phyloP scores from a whole-genome alignment of 2,888 invertebrate species.

The Melanchra persicariae region DNA sequence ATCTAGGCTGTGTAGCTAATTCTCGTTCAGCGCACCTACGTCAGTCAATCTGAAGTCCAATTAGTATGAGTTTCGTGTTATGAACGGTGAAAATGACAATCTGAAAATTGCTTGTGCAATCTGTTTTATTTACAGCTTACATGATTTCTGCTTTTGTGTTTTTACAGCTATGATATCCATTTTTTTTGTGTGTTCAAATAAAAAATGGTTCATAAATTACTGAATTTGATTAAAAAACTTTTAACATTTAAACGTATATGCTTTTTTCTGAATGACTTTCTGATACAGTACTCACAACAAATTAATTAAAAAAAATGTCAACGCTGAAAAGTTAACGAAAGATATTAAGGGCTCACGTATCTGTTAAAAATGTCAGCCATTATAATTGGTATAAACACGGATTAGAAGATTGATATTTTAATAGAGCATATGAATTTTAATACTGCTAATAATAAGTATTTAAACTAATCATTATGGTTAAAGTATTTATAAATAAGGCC shows the following conservation, averaged over 20 bases:
- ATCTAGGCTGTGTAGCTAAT: slow-evolving; percentile 35
- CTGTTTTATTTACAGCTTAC: slow-evolving; percentile 22
- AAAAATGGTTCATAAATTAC: not conserved
- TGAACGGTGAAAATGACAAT: slow-evolving; percentile 47
- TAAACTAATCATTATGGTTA: too few species aligned
- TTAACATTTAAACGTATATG: too few species aligned
- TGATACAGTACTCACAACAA: too few species aligned
- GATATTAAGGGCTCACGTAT: too few species aligned
- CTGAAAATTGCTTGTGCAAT: slow-evolving; percentile 6
- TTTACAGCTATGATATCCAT: not conserved
- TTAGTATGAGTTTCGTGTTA: slow-evolving; percentile 45
- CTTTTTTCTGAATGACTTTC: too few species aligned
- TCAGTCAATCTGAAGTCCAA: slow-evolving; percentile 57
- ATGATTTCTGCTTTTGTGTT: slow-evolving; percentile 2
- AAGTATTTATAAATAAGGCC: not conserved
- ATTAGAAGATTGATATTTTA: too few species aligned
- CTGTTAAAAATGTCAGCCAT: too few species aligned
- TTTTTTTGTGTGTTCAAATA: not conserved
- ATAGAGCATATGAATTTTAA: too few species aligned
- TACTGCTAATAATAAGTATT: too few species aligned
- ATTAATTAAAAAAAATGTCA: too few species aligned
- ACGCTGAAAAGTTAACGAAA: too few species aligned
- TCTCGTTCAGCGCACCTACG: slow-evolving; percentile 23
- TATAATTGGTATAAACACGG: too few species aligned
- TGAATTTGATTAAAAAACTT: not conserved